Percentiles rank a stretch among this genome's conserved stretches.
These are phyloP conservation scores for Bombus ignitus DNA, from an alignment of 1,140 invertebrate species.

Conservation along the genomic window DNA sequence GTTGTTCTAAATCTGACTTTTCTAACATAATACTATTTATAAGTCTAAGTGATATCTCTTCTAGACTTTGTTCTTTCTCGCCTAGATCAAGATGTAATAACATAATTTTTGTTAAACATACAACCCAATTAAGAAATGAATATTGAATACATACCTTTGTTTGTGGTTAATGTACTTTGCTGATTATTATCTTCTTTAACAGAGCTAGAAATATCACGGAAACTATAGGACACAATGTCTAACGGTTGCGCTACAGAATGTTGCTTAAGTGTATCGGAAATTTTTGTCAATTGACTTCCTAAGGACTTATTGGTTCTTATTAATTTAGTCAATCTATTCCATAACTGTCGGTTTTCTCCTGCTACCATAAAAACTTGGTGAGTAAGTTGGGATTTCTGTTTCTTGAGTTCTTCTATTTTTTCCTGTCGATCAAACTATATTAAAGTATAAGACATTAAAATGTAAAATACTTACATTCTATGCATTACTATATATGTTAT, in stretches of 20 bases:
- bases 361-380: conserved; percentile 91
- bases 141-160: conserved; percentile 71
- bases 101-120: conserved; percentile 61
- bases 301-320: conserved; percentile 84
- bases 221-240: conserved; percentile 71
- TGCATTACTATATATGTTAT: conserved; percentile 77
- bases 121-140: conserved; percentile 80
- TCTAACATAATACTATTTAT: conserved; percentile 87
- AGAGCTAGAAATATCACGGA: conserved; percentile 55
- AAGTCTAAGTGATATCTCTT: conserved; percentile 89
- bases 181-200: conserved; percentile 49
- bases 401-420: conserved; percentile 86
- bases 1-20: conserved; percentile 86
- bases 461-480: conserved; percentile 50
- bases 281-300: conserved; percentile 82
- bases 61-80: conserved; percentile 86
- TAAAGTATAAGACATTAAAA: conserved; percentile 31
- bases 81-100: conserved; percentile 59
- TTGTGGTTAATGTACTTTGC: conserved; percentile 71
- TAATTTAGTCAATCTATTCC: conserved; percentile 87
- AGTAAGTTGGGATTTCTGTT: conserved; percentile 89
- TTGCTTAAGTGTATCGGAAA: conserved; percentile 82
- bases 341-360: conserved; percentile 90
- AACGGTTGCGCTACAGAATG: conserved; percentile 70
- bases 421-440: conserved; percentile 77